phyloP scores from a whole-genome alignment of 2,797 vertebrate genomes.

The Leucoraja ocellata region DNA sequence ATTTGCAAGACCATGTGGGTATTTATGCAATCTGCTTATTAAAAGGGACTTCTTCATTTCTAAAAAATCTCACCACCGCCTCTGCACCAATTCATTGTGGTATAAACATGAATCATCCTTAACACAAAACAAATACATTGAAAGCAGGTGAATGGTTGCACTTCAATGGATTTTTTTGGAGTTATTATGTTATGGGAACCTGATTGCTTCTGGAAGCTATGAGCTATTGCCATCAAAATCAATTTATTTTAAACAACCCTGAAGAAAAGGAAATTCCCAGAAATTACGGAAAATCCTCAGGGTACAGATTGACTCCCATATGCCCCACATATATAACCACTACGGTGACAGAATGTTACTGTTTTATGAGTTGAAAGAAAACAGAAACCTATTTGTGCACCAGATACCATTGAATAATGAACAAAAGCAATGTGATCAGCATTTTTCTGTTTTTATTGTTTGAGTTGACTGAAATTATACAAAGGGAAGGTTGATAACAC shows the following conservation, averaged over 20 bases:
- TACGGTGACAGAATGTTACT: neutral
- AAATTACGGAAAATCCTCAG: neutral
- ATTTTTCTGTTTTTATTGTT: constrained; percentile 23
- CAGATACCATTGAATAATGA: neutral
- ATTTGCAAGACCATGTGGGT: neutral
- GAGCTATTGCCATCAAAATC: neutral
- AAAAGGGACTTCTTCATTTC: neutral
- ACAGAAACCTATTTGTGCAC: neutral
- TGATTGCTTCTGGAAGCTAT: constrained; percentile 25
- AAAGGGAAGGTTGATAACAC: neutral
- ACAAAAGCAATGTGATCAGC: constrained; percentile 16
- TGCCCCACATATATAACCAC: neutral
- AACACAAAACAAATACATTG: neutral
- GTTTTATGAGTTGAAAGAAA: constrained; percentile 7
- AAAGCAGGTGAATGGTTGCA: constrained; percentile 13
- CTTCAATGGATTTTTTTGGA: neutral
- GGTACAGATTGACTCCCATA: constrained; percentile 27
- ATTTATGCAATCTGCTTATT: neutral
- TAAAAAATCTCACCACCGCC: neutral
- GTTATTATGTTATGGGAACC: neutral
- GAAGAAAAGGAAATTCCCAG: neutral
- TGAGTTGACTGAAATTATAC: constrained; percentile 13
- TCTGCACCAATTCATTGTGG: neutral
- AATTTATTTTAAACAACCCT: constrained; percentile 6
- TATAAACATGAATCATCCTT: neutral